Base-by-base conservation (phyloP, 1,140 invertebrate genomes). In the Philopotamus ludificatus region DNA sequence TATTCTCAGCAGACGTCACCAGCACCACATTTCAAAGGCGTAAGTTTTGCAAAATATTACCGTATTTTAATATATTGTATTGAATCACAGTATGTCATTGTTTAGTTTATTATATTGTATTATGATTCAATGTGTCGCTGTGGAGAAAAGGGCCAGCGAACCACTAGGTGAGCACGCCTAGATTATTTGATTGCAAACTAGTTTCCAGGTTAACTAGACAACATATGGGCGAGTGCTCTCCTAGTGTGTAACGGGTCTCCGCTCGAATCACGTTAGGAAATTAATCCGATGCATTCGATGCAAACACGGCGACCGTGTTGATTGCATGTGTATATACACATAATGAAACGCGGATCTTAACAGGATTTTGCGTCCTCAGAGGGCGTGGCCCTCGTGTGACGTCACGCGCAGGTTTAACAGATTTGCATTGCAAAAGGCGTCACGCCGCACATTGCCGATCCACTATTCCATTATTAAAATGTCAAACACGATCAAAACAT, bases 401-500 rank as follows among this genome's bases (percentile, higher is more conserved):
- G n/a, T n/a, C n/a, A n/a, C n/a, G 23, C 18, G 18, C 34, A n/a
- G 12, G 34, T 54, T 34, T 26, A 54, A 26, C 51, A 23, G 7
- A 54, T 23, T 54, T 54, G 15, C 15, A 21, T 18, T 53, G 12
- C 50, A 23, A 23, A n/a, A 8, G 8, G 18, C 50, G 18, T 20
- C 50, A 18, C 16, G 16, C 7, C 20, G 16, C 22, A 22, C 22
- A 22, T 20, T 9, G 2, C 16, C 20, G 8, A 15, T 26, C 9
- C 9, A 54, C 10, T 18, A 23, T 18, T 26, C 28, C 55, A 58
- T 58, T 58, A 58, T 58, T 58, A 58, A 58, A 58, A 58, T 34
- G 55, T 58, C 55, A 58, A 58, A 58, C 44, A 18, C 26, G 55
- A 58, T 58, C 55, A 58, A 42, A n/a, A 12, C 55, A 34, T 58